A percentile compares a stretch with the other conserved stretches of the same genome.
phyloP scores from a whole-genome alignment of 30 jellyfish, hydroid and myxozoan genomes.

The Mastigias papua region DNA sequence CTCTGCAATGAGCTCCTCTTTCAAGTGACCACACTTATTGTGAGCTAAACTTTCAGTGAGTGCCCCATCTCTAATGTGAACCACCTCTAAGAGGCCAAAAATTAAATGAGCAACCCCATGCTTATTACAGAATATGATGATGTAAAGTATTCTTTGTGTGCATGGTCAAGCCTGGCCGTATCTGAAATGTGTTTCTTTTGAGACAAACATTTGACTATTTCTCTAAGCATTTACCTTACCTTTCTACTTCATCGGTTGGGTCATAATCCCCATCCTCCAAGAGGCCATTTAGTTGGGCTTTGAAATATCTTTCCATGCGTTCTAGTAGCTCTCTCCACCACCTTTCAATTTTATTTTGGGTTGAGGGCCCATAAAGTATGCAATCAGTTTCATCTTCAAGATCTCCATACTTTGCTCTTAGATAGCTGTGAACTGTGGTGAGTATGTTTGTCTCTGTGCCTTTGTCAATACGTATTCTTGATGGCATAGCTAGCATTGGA shows the following conservation, averaged over 20 bases:
- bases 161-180: not conserved
- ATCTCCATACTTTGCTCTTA: constrained; percentile 12
- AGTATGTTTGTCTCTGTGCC: constrained; percentile 26
- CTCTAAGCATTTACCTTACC: not conserved
- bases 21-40: not conserved
- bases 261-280: constrained; percentile 40
- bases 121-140: too few relatives aligned
- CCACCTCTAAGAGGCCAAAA: not conserved
- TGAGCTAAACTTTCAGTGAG: not conserved
- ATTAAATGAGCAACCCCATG: too few relatives aligned
- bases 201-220: not conserved
- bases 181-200: not conserved
- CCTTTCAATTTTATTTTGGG: constrained; percentile 52
- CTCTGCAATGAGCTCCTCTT: not conserved
- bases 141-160: not conserved
- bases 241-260: not conserved
- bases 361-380: constrained; percentile 44
- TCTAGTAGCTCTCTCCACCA: constrained; percentile 64
- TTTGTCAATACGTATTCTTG: constrained; percentile 41
- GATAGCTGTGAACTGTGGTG: constrained; percentile 18
- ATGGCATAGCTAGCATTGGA: constrained; percentile 12
- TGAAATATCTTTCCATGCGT: constrained; percentile 49
- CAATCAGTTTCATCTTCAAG: constrained; percentile 21
- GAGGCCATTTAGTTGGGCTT: constrained; percentile 17
- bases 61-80: not conserved